These are phyloP conservation scores for Coendou prehensilis DNA, from an alignment of 2,797 vertebrate genomes.

Conservation along the genomic window DNA sequence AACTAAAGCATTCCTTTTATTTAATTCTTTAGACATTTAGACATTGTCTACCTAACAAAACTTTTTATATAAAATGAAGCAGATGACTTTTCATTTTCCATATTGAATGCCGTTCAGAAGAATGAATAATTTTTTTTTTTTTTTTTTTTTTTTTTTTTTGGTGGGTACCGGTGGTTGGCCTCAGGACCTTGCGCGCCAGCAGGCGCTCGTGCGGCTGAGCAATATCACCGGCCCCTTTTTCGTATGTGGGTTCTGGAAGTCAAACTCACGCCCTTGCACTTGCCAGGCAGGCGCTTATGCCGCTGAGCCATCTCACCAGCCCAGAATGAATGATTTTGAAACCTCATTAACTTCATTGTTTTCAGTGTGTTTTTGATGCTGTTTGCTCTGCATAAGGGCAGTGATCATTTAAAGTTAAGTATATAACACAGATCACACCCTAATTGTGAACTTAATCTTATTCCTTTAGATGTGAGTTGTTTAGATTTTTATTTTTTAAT, in stretches of 20 bases:
- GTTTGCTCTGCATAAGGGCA: slow-evolving; percentile 4
- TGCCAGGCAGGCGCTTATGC: no score
- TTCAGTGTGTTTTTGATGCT: slow-evolving; percentile 46
- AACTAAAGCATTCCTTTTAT: slow-evolving; percentile 39
- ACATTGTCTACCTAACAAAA: neutral
- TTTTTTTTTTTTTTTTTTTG: no score
- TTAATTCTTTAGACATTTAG: slow-evolving; percentile 53
- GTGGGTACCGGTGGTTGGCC: no score
- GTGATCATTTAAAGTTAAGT: slow-evolving; percentile 46
- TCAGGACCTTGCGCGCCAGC: no score
- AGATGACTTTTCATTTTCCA: slow-evolving; percentile 44
- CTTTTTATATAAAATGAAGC: slow-evolving; percentile 53
- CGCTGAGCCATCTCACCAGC: no score
- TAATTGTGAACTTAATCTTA: neutral
- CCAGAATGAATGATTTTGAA: slow-evolving; percentile 48
- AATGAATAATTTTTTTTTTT: slow-evolving; percentile 47
- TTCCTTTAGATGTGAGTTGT: slow-evolving; percentile 25
- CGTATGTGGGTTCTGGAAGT: no score
- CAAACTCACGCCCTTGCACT: no score
- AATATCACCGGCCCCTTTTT: no score
- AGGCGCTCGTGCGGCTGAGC: no score
- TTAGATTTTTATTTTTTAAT: slow-evolving; percentile 34
- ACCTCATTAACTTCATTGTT: slow-evolving; percentile 25
- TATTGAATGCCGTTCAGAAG: slow-evolving; percentile 28
- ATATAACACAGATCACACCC: slow-evolving; percentile 27